phyloP scores from a whole-genome alignment of 2,888 invertebrate species.

The Drosophila borealis region DNA sequence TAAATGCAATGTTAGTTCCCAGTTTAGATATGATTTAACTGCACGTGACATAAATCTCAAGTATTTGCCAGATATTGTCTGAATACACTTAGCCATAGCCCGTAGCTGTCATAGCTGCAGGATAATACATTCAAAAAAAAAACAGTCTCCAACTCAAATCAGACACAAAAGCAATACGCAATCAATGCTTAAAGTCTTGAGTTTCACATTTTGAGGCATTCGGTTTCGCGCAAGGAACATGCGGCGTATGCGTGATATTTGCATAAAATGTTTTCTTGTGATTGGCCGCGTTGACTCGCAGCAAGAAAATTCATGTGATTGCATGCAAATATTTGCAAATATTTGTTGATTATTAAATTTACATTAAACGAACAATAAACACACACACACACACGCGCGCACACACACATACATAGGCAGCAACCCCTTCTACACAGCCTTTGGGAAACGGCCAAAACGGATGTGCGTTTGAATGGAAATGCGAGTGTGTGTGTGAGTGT shows the following conservation, averaged over 20 bases:
- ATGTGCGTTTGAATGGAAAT: slow-evolving; percentile 47
- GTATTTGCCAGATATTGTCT: no score
- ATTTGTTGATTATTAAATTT: slow-evolving; percentile 48
- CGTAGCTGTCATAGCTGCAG: no score
- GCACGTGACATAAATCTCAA: no score
- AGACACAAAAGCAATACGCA: neutral
- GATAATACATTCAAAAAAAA: no score
- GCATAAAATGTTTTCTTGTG: slow-evolving; percentile 10
- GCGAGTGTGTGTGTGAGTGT: neutral
- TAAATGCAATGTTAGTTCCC: no score
- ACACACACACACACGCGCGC: slow-evolving; percentile 2
- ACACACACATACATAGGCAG: neutral
- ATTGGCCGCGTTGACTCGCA: slow-evolving; percentile 13
- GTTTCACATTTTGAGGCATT: neutral
- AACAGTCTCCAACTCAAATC: neutral
- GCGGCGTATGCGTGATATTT: slow-evolving; percentile 54
- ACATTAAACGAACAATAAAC: slow-evolving; percentile 27
- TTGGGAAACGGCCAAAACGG: slow-evolving; percentile 51
- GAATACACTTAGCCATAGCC: no score
- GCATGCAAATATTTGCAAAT: slow-evolving; percentile 48
- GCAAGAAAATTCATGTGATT: slow-evolving; percentile 27
- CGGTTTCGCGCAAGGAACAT: slow-evolving; percentile 7
- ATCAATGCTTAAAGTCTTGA: neutral
- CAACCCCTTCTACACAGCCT: neutral
- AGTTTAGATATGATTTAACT: no score